Conservation (phyloP, 2,888 invertebrate genomes). For the Aphidoletes aphidimyza region DNA sequence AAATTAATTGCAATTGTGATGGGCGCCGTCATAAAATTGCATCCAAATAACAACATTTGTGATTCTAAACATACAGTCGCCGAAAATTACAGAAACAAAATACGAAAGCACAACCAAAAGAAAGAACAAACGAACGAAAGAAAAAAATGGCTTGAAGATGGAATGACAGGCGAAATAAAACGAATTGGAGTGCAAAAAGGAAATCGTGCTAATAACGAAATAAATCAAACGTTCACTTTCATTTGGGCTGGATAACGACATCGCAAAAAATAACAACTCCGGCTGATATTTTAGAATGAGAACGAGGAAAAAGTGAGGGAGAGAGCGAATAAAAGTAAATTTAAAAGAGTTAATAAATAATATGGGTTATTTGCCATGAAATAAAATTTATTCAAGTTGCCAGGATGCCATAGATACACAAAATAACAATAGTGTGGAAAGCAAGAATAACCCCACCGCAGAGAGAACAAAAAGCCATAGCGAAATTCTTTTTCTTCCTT, state of each 20-base stretch:
- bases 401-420: slow-evolving; percentile 12
- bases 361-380: slow-evolving; percentile 22
- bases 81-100: not conserved
- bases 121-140: not conserved
- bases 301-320: not conserved
- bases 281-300: not conserved
- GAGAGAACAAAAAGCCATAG: too few species aligned
- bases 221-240: not conserved
- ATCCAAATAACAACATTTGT: not conserved
- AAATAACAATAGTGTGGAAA: not conserved
- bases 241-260: not conserved
- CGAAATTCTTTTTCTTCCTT: too few species aligned
- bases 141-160: not conserved
- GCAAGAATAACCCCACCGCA: not conserved
- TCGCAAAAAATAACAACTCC: too few species aligned
- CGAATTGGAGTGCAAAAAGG: not conserved
- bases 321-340: not conserved
- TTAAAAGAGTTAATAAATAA: not conserved
- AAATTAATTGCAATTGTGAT: too few species aligned
- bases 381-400: not conserved
- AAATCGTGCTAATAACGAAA: slow-evolving; percentile 14
- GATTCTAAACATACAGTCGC: not conserved
- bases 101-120: not conserved
- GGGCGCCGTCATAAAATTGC: too few species aligned
- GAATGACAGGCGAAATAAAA: not conserved